Percentiles rank a stretch among this genome's conserved stretches.
These are phyloP conservation scores for Halictus ligatus DNA, from an alignment of 2,888 invertebrate genomes.

Conservation along the genomic window DNA sequence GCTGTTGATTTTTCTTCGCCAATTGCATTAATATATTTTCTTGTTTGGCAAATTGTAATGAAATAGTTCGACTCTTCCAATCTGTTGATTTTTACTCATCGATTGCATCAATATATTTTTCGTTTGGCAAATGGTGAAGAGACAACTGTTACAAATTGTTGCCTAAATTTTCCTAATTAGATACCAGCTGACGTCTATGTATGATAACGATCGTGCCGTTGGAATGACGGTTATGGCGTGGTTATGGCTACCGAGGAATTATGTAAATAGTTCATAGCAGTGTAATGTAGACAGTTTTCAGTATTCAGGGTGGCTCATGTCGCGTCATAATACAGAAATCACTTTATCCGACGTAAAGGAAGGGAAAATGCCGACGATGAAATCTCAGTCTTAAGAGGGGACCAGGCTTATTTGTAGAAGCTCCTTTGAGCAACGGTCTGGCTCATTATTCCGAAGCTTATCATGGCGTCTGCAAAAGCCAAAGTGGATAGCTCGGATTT, in stretches of 20 bases:
- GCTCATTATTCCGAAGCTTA: constrained; percentile 41
- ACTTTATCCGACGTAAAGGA: constrained; percentile 51
- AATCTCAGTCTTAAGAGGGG: constrained; percentile 33
- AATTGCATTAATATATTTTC: too few species aligned
- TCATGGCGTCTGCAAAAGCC: constrained; percentile 40
- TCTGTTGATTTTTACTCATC: too few species aligned
- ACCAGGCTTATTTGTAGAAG: constrained; percentile 53
- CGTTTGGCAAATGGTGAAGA: too few species aligned
- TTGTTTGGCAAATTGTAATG: too few species aligned
- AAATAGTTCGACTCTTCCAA: too few species aligned
- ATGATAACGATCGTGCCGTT: neutral
- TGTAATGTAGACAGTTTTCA: constrained; percentile 51
- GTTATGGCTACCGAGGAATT: constrained; percentile 53
- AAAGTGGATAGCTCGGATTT: constrained; percentile 73
- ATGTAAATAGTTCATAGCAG: constrained; percentile 51
- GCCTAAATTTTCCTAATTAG: neutral
- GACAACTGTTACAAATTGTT: neutral
- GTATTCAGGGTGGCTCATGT: constrained; percentile 49
- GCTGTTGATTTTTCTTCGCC: too few species aligned
- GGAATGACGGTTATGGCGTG: constrained; percentile 1
- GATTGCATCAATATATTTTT: too few species aligned
- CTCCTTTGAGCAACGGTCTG: constrained; percentile 47
- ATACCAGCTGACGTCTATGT: neutral
- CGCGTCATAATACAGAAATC: constrained; percentile 61
- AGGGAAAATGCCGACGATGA: constrained; percentile 40